Base-by-base conservation (phyloP, 1,140 invertebrate genomes). In the Diorhabda elongata region DNA sequence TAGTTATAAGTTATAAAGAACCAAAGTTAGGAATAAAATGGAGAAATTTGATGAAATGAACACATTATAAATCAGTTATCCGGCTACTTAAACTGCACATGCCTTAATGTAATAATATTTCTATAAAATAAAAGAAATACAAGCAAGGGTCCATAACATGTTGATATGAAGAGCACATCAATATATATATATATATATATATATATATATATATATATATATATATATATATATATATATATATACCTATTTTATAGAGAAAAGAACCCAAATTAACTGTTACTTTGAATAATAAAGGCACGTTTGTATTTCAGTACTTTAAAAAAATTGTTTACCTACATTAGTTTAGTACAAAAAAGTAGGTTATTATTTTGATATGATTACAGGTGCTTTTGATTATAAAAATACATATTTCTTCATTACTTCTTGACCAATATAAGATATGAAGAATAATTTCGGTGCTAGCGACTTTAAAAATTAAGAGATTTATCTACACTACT, bases 281-380 rank as follows among this genome's bases (percentile, higher is more conserved):
- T 72, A 74, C 76, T 69, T 76, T 74, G 77, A 73, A 74, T 73
- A 71, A 76, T 74, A 73, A 79, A 79, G 77, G 77, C 77, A 79
- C 77, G 73, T 74, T 74, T 79, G 77, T 79, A 78, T 79, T 77
- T 73, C 76, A 79, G 76, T 79, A 79, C 74, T 76, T 57, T 11
- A 66, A 26, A 11, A 57, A 11, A 66, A 66, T 52, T 52, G 4
- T 44, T 63, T 42, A 42, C 2, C n/a, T 41, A 43, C n/a, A 44
- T 63, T 45, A 60, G 6, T 26, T 26, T 26, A 26, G 26, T 26
- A 26, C 0, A 1, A 1, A 26, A 26, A 26, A 26, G 26, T 26
- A 26, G 26, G 26, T 52, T 52, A 52, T n/a, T 52, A 6, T n/a
- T 52, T 52, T 52, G 47, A 52, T 52, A 52, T 52, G 47, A 52